These are phyloP conservation scores for Triplophysa bombifrons DNA, from an alignment of 2,797 vertebrate genomes.

Conservation along the genomic window DNA sequence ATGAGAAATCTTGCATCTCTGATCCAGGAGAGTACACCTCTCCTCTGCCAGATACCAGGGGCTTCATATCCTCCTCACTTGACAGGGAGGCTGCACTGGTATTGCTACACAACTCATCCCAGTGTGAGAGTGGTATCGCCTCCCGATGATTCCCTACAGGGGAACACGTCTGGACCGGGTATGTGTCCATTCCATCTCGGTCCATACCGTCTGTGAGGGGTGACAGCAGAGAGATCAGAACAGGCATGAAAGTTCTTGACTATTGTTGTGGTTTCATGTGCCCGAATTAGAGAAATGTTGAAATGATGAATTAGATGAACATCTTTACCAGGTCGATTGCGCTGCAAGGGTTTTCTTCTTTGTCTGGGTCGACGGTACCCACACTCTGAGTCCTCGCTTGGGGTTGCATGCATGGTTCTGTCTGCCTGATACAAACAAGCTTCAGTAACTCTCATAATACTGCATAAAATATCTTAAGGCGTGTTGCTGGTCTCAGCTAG, in stretches of 20 bases:
- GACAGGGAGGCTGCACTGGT: constrained; percentile 82
- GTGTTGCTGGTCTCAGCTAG: no score
- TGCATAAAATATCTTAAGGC: neutral
- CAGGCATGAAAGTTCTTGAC: neutral
- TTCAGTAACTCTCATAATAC: constrained; percentile 70
- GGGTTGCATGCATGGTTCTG: constrained; percentile 83
- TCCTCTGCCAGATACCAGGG: constrained; percentile 63
- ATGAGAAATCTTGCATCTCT: constrained; percentile 74
- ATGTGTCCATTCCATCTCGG: constrained; percentile 72
- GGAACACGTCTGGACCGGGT: constrained; percentile 77
- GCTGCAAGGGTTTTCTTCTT: constrained; percentile 75
- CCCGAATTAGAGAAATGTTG: neutral
- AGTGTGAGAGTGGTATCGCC: constrained; percentile 64
- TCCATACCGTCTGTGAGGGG: constrained; percentile 76
- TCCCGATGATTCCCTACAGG: constrained; percentile 74
- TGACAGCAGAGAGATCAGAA: constrained; percentile 33
- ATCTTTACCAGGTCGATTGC: constrained; percentile 83
- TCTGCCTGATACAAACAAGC: constrained; percentile 90
- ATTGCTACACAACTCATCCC: constrained; percentile 82
- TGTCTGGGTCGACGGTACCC: constrained; percentile 75
- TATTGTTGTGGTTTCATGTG: neutral
- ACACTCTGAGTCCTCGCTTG: constrained; percentile 82
- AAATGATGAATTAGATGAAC: neutral
- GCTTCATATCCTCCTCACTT: constrained; percentile 82
- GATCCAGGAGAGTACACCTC: constrained; percentile 62